These are phyloP conservation scores for Phortica magna DNA, from an alignment of 2,888 invertebrate species.

Conservation along the genomic window DNA sequence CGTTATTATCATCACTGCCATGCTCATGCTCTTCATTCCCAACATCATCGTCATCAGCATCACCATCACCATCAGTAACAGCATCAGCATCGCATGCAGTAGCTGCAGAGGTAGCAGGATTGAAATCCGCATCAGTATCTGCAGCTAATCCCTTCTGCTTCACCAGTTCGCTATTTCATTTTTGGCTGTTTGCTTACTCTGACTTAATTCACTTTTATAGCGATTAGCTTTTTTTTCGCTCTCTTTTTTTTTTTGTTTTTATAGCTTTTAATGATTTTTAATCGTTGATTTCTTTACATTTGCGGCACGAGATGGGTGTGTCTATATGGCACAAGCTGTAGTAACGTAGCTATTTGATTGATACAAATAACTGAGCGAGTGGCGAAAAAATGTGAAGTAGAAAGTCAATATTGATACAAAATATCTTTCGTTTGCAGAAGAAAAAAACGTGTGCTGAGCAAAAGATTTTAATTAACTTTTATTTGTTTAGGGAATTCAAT, in stretches of 20 bases:
- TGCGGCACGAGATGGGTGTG: neutral
- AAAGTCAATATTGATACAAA: too few relatives aligned
- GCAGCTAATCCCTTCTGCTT: constrained; percentile 23
- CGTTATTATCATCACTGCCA: neutral
- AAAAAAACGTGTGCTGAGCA: too few relatives aligned
- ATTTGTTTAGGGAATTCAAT: too few relatives aligned
- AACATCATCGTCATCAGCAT: neutral
- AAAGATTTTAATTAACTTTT: too few relatives aligned
- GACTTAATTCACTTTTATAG: constrained; percentile 25
- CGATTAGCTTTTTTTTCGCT: constrained; percentile 11
- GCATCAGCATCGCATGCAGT: neutral
- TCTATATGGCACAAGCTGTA: neutral
- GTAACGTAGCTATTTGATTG: neutral
- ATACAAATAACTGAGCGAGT: neutral
- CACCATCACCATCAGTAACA: neutral
- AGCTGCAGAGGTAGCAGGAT: neutral
- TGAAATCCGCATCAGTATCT: neutral
- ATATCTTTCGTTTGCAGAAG: too few relatives aligned
- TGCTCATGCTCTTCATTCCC: neutral
- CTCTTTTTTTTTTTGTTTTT: neutral
- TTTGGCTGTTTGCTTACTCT: constrained; percentile 23
- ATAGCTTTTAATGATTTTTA: constrained; percentile 3
- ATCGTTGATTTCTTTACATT: neutral
- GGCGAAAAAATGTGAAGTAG: too few relatives aligned
- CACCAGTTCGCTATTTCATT: neutral